Evolutionary conservation across 2,888 invertebrate genomes (phyloP).

Genomic region (Protophormia terraenovae): DNA sequence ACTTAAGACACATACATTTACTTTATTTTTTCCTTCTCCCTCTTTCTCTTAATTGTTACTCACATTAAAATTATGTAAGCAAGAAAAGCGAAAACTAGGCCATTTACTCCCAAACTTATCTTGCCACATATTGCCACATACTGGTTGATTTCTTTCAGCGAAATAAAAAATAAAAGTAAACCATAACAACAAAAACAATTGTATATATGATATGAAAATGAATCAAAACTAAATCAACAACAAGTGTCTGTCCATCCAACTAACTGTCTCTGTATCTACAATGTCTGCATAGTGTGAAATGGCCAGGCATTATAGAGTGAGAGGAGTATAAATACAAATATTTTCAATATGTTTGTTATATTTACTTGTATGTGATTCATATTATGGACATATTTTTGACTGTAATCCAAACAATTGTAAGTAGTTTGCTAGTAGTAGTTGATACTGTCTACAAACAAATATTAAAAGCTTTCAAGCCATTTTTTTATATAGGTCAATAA

Average conservation of each 20-base stretch:
- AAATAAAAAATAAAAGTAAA: not conserved
- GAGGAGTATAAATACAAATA: slow-evolving; percentile 5
- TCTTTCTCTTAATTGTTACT: not conserved
- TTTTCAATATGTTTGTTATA: not conserved
- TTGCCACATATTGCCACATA: slow-evolving; percentile 29
- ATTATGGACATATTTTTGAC: slow-evolving; percentile 18
- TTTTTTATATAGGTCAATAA: slow-evolving; percentile 59
- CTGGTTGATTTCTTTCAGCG: not conserved
- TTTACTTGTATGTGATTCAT: not conserved
- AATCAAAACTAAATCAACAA: slow-evolving; percentile 50
- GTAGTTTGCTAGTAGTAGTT: not conserved
- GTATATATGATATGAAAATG: slow-evolving; percentile 47
- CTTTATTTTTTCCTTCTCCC: not conserved
- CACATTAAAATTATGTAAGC: slow-evolving; percentile 27
- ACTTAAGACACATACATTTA: slow-evolving; percentile 20
- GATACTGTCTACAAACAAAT: not conserved
- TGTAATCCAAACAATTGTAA: not conserved
- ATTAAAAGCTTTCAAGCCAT: slow-evolving; percentile 29
- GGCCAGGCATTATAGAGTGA: slow-evolving; percentile 9
- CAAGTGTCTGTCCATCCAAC: slow-evolving; percentile 10
- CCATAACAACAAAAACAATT: slow-evolving; percentile 24
- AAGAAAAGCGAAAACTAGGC: slow-evolving; percentile 45
- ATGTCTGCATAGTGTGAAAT: not conserved
- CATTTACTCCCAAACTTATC: slow-evolving; percentile 50
- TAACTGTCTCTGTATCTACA: not conserved